Evolutionary conservation across 2,888 invertebrate species (phyloP).

Genomic region (Vesta saturnalis): DNA sequence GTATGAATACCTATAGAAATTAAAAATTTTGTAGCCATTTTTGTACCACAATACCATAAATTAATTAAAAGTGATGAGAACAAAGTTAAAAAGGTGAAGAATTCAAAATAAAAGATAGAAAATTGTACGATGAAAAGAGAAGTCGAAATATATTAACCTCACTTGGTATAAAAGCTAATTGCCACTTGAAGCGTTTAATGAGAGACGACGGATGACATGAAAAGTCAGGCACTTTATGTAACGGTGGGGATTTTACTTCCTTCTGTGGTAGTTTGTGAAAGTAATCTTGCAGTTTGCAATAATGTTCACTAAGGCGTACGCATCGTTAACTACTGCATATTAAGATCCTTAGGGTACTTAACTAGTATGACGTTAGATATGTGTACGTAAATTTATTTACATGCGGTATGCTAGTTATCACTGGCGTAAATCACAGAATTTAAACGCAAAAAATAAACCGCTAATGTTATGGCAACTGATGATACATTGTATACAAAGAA

Average conservation of each 20-base stretch:
- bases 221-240: constrained; percentile 42
- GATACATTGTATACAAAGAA: too few relatives aligned
- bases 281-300: constrained; percentile 42
- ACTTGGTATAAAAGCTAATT: constrained; percentile 61
- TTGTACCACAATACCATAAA: not conserved
- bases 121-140: constrained; percentile 40
- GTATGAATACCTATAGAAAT: not conserved
- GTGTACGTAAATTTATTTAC: too few relatives aligned
- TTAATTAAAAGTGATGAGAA: not conserved
- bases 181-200: constrained; percentile 61
- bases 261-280: constrained; percentile 44
- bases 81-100: not conserved
- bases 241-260: constrained; percentile 42
- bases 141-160: constrained; percentile 49
- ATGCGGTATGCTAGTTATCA: too few relatives aligned
- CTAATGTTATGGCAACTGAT: too few relatives aligned
- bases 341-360: not conserved
- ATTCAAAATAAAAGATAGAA: constrained; percentile 9
- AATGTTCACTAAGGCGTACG: constrained; percentile 26
- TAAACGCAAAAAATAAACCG: too few relatives aligned
- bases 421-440: too few relatives aligned
- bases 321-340: constrained; percentile 12
- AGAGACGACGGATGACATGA: constrained; percentile 55
- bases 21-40: too few relatives aligned
- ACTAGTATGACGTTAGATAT: not conserved